Conservation (phyloP, 2,797 vertebrate genomes). For the Carapus acus region DNA sequence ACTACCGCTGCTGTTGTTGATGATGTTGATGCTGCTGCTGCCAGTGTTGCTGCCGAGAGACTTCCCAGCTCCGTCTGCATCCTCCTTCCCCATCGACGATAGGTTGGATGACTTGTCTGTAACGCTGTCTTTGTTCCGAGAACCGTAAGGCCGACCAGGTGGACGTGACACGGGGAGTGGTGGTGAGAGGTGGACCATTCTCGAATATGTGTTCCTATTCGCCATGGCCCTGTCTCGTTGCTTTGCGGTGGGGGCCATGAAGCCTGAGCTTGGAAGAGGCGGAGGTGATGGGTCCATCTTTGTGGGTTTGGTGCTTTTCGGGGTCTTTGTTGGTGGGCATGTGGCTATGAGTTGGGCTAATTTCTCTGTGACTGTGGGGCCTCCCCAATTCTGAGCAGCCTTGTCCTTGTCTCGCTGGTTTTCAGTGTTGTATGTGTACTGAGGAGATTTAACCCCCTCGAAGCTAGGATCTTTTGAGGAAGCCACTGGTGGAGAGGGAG, state of each 20-base stretch:
- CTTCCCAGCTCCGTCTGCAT: conserved; percentile 63
- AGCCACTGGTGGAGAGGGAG: conserved; percentile 52
- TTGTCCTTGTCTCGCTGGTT: conserved; percentile 78
- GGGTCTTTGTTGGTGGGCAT: conserved; percentile 91
- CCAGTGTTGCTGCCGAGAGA: conserved; percentile 49
- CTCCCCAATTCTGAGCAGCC: conserved; percentile 79
- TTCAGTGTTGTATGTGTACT: conserved; percentile 62
- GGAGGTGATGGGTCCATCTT: conserved; percentile 61
- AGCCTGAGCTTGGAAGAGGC: conserved; percentile 64
- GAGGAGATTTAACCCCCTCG: conserved; percentile 67
- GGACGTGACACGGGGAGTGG: conserved; percentile 74
- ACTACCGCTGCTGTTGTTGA: conserved; percentile 58
- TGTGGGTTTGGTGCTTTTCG: conserved; percentile 80
- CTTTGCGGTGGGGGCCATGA: conserved; percentile 75
- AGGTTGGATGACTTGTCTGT: conserved; percentile 57
- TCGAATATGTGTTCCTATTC: conserved; percentile 75
- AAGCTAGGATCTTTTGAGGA: conserved; percentile 64
- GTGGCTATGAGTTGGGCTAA: conserved; percentile 94
- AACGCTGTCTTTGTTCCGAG: conserved; percentile 72
- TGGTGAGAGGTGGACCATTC: conserved; percentile 70
- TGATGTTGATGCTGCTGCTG: conserved; percentile 43
- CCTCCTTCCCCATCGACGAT: conserved; percentile 63
- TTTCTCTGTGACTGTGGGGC: conserved; percentile 91
- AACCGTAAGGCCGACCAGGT: conserved; percentile 76
- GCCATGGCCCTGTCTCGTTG: conserved; percentile 75